Conservation (phyloP, 1,140 invertebrate species). For the Lasaia peninsularis region DNA sequence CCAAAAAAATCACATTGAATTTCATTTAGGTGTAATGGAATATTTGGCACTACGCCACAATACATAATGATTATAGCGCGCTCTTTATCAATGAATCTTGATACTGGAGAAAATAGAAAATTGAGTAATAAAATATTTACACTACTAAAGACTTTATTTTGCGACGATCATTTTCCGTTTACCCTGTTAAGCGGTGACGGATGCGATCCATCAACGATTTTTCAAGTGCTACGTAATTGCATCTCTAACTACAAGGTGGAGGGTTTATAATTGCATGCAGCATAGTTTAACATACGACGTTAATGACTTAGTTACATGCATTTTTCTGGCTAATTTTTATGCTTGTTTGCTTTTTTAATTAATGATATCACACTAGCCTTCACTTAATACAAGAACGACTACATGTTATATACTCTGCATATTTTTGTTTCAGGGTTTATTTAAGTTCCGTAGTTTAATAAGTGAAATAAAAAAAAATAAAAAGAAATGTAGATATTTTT, state of each 20-base stretch:
- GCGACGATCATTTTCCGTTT: constrained; percentile 48
- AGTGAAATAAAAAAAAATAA: too few species aligned
- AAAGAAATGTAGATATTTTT: too few species aligned
- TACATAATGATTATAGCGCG: constrained; percentile 20
- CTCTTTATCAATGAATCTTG: constrained; percentile 24
- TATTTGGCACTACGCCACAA: constrained; percentile 29
- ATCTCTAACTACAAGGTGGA: constrained; percentile 25
- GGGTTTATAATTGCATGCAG: constrained; percentile 19
- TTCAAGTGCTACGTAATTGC: constrained; percentile 32
- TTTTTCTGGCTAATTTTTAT: constrained; percentile 23
- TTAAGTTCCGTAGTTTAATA: too few species aligned
- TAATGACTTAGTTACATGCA: constrained; percentile 8
- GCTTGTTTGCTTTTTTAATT: constrained; percentile 13
- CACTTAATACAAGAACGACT: constrained; percentile 13
- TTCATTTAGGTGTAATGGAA: constrained; percentile 30
- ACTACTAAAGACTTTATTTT: constrained; percentile 49
- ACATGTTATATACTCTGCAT: neutral
- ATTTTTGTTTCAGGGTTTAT: neutral
- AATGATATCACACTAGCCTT: constrained; percentile 17
- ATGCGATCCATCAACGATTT: constrained; percentile 44
- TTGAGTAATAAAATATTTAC: constrained; percentile 44
- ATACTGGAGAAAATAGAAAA: constrained; percentile 22
- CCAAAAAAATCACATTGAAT: constrained; percentile 19
- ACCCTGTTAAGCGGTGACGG: constrained; percentile 44
- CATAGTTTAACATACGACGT: neutral